Conservation (phyloP, 2,113 vertebrate genomes). For the Meleagris gallopavo region DNA sequence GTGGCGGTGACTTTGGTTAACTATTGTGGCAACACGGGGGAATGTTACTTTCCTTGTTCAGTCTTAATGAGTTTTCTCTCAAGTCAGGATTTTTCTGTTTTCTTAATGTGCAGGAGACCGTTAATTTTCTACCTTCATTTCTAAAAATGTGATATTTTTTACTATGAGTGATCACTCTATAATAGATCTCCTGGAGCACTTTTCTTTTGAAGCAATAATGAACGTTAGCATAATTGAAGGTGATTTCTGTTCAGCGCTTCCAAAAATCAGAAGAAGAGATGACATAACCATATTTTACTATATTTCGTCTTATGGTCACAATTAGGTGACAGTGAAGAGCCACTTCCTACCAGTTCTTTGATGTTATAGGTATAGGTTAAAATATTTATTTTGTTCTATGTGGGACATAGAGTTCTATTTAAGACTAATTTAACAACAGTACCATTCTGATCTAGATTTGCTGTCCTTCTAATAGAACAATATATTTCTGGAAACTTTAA, state of each 20-base stretch:
- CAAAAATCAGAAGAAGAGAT: background rate
- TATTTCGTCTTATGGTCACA: too few species aligned
- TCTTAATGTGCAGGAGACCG: background rate
- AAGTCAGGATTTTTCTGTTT: background rate
- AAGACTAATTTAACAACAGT: background rate
- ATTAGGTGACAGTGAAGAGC: background rate
- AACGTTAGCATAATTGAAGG: background rate
- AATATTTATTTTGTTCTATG: background rate
- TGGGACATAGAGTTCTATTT: background rate
- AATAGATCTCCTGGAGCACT: background rate
- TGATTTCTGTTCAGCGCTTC: background rate
- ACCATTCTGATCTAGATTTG: background rate
- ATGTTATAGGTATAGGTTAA: background rate
- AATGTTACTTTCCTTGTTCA: background rate
- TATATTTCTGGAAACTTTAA: background rate
- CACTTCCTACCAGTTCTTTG: background rate
- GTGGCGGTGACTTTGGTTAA: fast-evolving
- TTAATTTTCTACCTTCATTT: background rate
- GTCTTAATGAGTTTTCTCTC: background rate
- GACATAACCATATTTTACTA: background rate
- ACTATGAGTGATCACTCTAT: background rate
- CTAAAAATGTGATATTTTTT: background rate
- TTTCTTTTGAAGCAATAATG: slow-evolving; percentile 1
- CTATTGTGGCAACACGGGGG: background rate
- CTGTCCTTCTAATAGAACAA: background rate